phyloP scores from a whole-genome alignment of 2,888 invertebrate genomes.

The Yponomeuta plumbellus region DNA sequence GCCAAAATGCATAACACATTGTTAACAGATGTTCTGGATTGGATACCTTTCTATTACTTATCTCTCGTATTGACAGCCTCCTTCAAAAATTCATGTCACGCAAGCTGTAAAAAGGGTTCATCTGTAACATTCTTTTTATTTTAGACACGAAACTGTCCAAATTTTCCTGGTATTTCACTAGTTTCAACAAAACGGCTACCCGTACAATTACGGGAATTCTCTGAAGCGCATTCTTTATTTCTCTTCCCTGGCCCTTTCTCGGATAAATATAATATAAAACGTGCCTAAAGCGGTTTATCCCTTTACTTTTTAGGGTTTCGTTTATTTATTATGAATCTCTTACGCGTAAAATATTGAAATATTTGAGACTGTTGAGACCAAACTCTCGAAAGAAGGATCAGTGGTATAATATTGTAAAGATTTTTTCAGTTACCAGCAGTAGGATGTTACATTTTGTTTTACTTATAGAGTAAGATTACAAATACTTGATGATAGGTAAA shows the following conservation, averaged over 20 bases:
- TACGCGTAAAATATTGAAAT: neutral
- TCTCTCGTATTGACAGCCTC: too few relatives aligned
- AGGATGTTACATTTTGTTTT: too few relatives aligned
- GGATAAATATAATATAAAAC: neutral
- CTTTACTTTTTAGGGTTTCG: neutral
- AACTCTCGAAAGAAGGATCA: too few relatives aligned
- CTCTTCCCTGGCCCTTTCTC: neutral
- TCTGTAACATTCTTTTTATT: neutral
- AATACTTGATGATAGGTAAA: too few relatives aligned
- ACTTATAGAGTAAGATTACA: too few relatives aligned
- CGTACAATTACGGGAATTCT: neutral
- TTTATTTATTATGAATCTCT: neutral
- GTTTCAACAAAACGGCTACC: neutral
- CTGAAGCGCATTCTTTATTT: neutral
- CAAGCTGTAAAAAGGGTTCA: too few relatives aligned
- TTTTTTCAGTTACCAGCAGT: too few relatives aligned
- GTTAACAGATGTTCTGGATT: too few relatives aligned
- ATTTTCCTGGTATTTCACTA: conserved; percentile 1
- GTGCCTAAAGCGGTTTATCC: neutral
- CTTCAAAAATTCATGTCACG: too few relatives aligned
- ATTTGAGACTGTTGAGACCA: neutral
- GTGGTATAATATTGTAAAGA: too few relatives aligned
- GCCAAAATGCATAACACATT: too few relatives aligned
- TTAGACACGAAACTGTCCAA: neutral
- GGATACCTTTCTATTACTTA: too few relatives aligned